phyloP scores from a whole-genome alignment of 2,888 invertebrate genomes.

The Chaetoderma sp. region DNA sequence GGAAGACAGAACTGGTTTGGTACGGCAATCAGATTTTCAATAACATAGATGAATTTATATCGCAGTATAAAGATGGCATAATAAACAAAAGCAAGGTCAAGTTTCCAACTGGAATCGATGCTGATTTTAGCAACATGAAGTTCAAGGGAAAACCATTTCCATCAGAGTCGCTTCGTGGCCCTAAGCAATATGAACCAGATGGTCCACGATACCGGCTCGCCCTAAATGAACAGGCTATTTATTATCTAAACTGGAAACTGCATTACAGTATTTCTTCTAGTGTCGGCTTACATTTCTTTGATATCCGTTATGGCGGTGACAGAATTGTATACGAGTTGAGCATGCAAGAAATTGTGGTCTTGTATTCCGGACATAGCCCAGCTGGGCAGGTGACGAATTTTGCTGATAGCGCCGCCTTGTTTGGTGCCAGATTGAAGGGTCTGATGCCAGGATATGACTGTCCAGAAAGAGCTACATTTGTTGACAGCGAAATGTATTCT shows the following conservation, averaged over 20 bases:
- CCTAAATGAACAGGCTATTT: constrained; percentile 47
- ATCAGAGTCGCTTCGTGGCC: constrained; percentile 42
- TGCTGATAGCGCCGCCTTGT: constrained; percentile 56
- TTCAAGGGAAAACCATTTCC: constrained; percentile 43
- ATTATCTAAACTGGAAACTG: constrained; percentile 60
- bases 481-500: constrained; percentile 50
- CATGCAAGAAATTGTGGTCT: constrained; percentile 60
- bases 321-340: constrained; percentile 64
- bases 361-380: constrained; percentile 60
- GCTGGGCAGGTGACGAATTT: constrained; percentile 51
- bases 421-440: constrained; percentile 54
- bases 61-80: constrained; percentile 38
- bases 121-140: constrained; percentile 45
- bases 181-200: constrained; percentile 51
- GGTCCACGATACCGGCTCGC: constrained; percentile 54
- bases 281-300: constrained; percentile 52
- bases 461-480: constrained; percentile 53
- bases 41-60: constrained; percentile 43
- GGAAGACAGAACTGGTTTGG: constrained; percentile 55
- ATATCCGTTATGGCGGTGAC: constrained; percentile 54
- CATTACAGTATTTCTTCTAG: constrained; percentile 54
- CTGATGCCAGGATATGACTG: constrained; percentile 62
- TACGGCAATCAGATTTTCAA: constrained; percentile 51
- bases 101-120: constrained; percentile 40
- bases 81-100: constrained; percentile 48